These are phyloP conservation scores for Noctua pronuba DNA, from an alignment of 2,888 invertebrate genomes.

Conservation along the genomic window DNA sequence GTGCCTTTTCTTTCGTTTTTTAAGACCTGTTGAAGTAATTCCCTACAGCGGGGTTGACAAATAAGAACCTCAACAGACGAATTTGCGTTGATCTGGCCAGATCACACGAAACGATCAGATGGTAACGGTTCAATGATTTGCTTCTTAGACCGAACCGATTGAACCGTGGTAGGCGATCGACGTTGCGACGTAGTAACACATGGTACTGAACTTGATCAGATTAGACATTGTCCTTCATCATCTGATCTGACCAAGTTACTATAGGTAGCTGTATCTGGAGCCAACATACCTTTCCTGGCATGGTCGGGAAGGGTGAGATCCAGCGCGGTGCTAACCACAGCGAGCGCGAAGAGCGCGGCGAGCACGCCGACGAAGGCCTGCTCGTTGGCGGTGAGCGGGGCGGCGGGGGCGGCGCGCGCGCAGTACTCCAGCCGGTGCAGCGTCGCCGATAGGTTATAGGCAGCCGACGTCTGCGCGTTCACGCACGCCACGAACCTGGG, in stretches of 20 bases:
- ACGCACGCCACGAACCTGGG: conserved; percentile 84
- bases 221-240: neutral
- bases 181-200: neutral
- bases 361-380: conserved; percentile 76
- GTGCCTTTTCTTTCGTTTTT: too few species aligned
- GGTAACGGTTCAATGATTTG: neutral
- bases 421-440: conserved; percentile 83
- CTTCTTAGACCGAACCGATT: too few species aligned
- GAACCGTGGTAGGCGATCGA: too few species aligned
- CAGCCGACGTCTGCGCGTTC: conserved; percentile 77
- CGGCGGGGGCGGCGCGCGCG: conserved; percentile 39
- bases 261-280: too few species aligned
- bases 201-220: neutral
- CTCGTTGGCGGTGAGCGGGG: conserved; percentile 66
- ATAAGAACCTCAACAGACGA: too few species aligned
- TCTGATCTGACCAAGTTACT: neutral
- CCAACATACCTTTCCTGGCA: conserved; percentile 78
- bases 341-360: conserved; percentile 79
- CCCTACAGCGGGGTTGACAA: too few species aligned
- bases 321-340: conserved; percentile 78
- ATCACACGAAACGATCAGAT: too few species aligned
- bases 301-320: conserved; percentile 80
- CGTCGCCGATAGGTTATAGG: conserved; percentile 80
- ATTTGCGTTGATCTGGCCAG: too few species aligned
- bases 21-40: too few species aligned